Percentiles rank a stretch among this genome's conserved stretches.
Conservation (phyloP, 92 coral and sea anemone genomes). For the Epizoanthus ramosus region DNA sequence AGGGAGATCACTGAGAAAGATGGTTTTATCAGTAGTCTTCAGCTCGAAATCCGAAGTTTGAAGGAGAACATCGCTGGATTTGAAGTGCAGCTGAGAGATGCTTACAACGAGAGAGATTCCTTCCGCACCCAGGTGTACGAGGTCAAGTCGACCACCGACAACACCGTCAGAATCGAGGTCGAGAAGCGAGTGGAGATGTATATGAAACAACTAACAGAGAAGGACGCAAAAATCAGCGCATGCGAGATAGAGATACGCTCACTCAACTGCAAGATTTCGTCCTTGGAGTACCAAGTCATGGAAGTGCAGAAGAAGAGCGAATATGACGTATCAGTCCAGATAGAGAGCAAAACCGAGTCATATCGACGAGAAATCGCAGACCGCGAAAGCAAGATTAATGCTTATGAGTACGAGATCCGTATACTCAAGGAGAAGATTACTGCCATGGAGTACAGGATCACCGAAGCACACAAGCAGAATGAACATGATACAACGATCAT, state of each 20-base stretch:
- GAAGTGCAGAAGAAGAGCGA: slow-evolving; percentile 33
- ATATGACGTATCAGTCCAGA: slow-evolving; percentile 37
- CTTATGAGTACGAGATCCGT: slow-evolving; percentile 22
- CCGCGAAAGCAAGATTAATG: not conserved
- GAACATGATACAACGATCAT: slow-evolving; percentile 46
- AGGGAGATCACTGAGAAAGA: slow-evolving; percentile 27
- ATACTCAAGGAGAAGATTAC: slow-evolving; percentile 44
- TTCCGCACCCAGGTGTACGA: slow-evolving; percentile 45
- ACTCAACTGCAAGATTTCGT: slow-evolving; percentile 25
- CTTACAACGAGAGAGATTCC: slow-evolving; percentile 39
- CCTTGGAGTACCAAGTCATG: slow-evolving; percentile 14
- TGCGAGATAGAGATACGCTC: slow-evolving; percentile 24
- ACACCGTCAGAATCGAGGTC: slow-evolving; percentile 17
- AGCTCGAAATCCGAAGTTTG: slow-evolving; percentile 1
- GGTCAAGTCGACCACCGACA: slow-evolving; percentile 18
- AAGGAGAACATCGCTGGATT: slow-evolving; percentile 19
- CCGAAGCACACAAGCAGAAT: slow-evolving; percentile 19
- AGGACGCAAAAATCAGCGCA: slow-evolving; percentile 4
- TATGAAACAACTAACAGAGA: slow-evolving; percentile 34
- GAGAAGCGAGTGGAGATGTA: slow-evolving; percentile 33
- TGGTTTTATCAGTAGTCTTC: not conserved
- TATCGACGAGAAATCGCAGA: slow-evolving; percentile 47
- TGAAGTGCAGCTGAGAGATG: slow-evolving; percentile 34
- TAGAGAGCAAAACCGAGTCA: slow-evolving; percentile 48
- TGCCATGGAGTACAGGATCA: slow-evolving; percentile 34